Evolutionary conservation across 2,888 invertebrate species (phyloP), one percentile per base, ranked within the genome.

Genomic region (Morpho deidamia): DNA sequence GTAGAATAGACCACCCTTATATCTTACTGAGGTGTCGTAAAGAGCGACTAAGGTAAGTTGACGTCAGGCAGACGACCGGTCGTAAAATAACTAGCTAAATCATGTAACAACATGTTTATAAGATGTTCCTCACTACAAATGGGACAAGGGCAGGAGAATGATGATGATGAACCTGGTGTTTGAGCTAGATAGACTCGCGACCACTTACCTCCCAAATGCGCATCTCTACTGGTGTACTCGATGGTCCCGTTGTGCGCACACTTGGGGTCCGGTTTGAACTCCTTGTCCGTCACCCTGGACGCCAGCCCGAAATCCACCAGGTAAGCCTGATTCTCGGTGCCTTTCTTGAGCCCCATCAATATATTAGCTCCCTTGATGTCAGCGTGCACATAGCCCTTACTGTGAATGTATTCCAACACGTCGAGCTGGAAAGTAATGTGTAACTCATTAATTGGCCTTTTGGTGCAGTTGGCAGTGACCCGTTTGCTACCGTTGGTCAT

Each of bases 281-380:
- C 94, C 68, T 95, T 95, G 0, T 93, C 94, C 2, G 91, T 92
- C 64, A 92, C 95, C 63, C 93, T 93, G 10, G 93, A 92, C 0
- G 97, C 98, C 39, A 99, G 87, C 0, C 99, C 99, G 83, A 95
- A 99, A 89, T 99, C 99, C 0, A 99, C 95, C 8, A 99, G 88
- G 81, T 94, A 98, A 0, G 96, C 92, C 70, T 95, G 94, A 63
- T 93, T 91, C 63, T 91, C 91, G 0, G 92, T 92, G 34, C 91
- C 91, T 60, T 92, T 92, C 54, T 91, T 91, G 39, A 91, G 77
- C 0, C 96, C 96, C 43, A 97, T 77, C 14, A 99, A 86, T 59
- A 99, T 93, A 81, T 99, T 99, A 8, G 96, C 95, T 1, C 96
- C 98, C 82, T 99, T 99, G 7, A 99, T 92, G 77, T 99, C 99